These are phyloP conservation scores for Chondrosia reniformis DNA, from an alignment of 37 sponge, comb jelly and placozoan genomes.

Conservation along the genomic window DNA sequence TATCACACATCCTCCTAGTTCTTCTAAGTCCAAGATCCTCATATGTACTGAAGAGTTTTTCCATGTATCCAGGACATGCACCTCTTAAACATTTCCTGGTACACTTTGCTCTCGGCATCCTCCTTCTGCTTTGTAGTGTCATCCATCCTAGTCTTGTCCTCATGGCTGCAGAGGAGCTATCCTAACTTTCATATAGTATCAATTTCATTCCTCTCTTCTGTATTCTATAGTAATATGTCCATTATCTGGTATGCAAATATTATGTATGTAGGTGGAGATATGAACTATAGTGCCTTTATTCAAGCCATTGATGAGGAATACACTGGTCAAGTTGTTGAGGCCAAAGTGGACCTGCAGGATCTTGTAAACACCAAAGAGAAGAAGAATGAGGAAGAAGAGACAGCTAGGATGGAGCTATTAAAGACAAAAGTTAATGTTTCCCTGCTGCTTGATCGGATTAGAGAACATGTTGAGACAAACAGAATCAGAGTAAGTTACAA, in stretches of 20 bases:
- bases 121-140: neutral
- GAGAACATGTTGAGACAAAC: constrained; percentile 49
- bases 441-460: constrained; percentile 51
- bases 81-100: neutral
- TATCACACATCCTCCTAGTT: neutral
- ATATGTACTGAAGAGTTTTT: neutral
- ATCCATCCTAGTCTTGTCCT: too few species aligned
- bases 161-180: too few species aligned
- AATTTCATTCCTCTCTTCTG: too few species aligned
- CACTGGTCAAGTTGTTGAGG: constrained; percentile 55
- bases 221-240: too few species aligned
- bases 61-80: neutral
- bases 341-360: neutral
- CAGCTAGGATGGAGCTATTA: too few species aligned
- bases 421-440: constrained; percentile 26
- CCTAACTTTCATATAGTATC: too few species aligned
- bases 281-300: constrained; percentile 87
- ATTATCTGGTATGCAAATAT: too few species aligned
- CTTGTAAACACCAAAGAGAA: neutral
- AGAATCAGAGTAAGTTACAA: constrained; percentile 59
- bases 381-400: neutral
- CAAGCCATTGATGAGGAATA: constrained; percentile 82
- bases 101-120: neutral
- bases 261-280: constrained; percentile 60
- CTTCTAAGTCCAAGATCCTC: neutral